These are phyloP conservation scores for Sapayoa aenigma DNA, from an alignment of 2,113 vertebrate genomes.

Conservation along the genomic window DNA sequence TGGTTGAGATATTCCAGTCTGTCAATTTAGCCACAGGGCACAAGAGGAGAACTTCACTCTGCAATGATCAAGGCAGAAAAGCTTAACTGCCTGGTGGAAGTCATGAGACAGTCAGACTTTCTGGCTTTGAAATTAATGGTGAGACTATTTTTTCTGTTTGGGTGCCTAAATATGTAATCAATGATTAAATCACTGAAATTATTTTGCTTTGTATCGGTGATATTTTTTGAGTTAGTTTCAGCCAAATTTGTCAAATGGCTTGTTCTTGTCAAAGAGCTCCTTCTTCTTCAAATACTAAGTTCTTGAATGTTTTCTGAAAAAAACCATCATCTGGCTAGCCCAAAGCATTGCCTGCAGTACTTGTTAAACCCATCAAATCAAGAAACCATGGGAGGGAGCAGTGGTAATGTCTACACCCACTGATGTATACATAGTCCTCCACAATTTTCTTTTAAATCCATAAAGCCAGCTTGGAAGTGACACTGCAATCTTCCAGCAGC, in stretches of 20 bases:
- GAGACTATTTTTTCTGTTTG: background rate
- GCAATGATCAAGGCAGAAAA: background rate
- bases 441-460: background rate
- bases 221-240: background rate
- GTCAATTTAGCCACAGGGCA: background rate
- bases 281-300: background rate
- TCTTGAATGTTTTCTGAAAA: background rate
- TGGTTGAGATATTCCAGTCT: background rate
- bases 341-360: background rate
- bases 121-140: background rate
- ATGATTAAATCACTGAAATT: background rate
- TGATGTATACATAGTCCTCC: background rate
- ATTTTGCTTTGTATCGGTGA: background rate
- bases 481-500: background rate
- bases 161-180: background rate
- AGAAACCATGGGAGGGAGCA: background rate
- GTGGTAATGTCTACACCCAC: background rate
- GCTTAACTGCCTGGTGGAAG: background rate
- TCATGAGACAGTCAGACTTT: background rate
- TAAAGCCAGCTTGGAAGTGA: background rate
- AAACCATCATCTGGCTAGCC: background rate
- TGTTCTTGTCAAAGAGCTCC: too few relatives aligned
- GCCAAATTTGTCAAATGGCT: background rate
- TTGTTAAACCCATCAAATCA: background rate
- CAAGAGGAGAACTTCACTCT: background rate